Evolutionary conservation across 2,888 invertebrate genomes (phyloP).

Genomic region (Mesoligia furuncula): DNA sequence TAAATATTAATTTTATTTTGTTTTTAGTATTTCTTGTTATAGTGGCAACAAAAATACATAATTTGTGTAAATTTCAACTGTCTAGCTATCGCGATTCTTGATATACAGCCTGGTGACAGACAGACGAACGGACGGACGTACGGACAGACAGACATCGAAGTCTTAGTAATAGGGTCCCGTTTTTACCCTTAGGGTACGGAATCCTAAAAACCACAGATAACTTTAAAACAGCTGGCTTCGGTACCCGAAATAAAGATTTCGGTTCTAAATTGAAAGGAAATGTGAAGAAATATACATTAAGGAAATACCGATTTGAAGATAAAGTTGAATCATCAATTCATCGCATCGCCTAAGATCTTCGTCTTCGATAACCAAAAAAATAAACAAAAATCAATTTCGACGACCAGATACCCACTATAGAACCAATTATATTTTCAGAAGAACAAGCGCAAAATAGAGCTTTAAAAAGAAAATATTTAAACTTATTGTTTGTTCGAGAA

Average conservation of each 20-base stretch:
- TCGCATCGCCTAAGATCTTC: background rate
- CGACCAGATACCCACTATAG: background rate
- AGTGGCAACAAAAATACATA: too few species aligned
- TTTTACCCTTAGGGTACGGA: too few species aligned
- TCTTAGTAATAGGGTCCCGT: too few species aligned
- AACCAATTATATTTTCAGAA: background rate
- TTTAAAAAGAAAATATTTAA: constrained; percentile 16
- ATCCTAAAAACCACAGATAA: background rate
- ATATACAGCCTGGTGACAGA: too few species aligned
- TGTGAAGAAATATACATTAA: background rate
- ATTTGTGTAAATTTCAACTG: too few species aligned
- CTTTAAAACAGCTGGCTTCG: too few species aligned
- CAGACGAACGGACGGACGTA: too few species aligned
- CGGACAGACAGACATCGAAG: too few species aligned
- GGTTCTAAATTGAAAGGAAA: background rate
- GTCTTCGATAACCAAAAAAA: background rate
- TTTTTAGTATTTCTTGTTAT: too few species aligned
- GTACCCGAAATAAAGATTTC: background rate
- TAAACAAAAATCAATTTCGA: background rate
- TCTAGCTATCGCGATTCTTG: too few species aligned
- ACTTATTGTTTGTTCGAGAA: constrained; percentile 34
- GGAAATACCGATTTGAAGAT: background rate
- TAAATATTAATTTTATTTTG: too few species aligned
- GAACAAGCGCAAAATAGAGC: constrained; percentile 14
- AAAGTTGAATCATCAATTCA: background rate